phyloP scores from a whole-genome alignment of 2,113 vertebrate species.

The Echinops telfairi region DNA sequence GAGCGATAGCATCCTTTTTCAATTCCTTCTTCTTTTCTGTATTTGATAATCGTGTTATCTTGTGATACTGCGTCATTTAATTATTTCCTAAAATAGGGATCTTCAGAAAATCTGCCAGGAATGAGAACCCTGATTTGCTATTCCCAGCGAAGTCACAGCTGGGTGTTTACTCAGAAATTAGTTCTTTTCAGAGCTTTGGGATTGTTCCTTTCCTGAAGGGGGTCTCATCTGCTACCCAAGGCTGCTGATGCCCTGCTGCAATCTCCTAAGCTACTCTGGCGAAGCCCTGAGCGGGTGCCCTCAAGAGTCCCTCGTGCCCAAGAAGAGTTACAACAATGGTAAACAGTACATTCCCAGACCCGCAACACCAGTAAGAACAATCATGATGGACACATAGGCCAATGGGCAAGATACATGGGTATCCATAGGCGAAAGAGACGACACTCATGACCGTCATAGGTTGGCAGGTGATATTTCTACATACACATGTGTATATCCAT shows the following conservation, averaged over 20 bases:
- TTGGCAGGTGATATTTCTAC: too few relatives aligned
- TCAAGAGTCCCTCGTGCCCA: not conserved
- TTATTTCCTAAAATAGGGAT: slow-evolving; percentile 79
- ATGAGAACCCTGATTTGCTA: slow-evolving; percentile 59
- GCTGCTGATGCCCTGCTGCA: not conserved
- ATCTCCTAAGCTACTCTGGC: slow-evolving; percentile 28
- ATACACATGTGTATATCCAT: too few relatives aligned
- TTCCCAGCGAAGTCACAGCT: slow-evolving; percentile 74
- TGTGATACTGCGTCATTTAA: slow-evolving; percentile 75
- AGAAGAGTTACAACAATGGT: too few relatives aligned
- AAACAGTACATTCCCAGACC: too few relatives aligned
- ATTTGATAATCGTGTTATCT: slow-evolving; percentile 77
- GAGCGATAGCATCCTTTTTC: slow-evolving; percentile 62
- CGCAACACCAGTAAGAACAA: too few relatives aligned
- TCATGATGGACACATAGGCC: too few relatives aligned
- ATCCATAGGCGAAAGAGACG: too few relatives aligned
- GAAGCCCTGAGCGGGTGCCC: not conserved
- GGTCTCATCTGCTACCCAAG: slow-evolving; percentile 34
- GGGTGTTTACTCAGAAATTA: slow-evolving; percentile 67
- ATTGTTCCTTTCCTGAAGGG: slow-evolving; percentile 53
- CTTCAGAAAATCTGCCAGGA: slow-evolving; percentile 75
- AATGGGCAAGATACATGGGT: too few relatives aligned
- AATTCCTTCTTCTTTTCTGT: not conserved
- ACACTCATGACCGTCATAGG: too few relatives aligned
- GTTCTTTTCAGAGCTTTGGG: slow-evolving; percentile 64